phyloP scores from a whole-genome alignment of 2,888 invertebrate genomes.

The Thera obeliscata region DNA sequence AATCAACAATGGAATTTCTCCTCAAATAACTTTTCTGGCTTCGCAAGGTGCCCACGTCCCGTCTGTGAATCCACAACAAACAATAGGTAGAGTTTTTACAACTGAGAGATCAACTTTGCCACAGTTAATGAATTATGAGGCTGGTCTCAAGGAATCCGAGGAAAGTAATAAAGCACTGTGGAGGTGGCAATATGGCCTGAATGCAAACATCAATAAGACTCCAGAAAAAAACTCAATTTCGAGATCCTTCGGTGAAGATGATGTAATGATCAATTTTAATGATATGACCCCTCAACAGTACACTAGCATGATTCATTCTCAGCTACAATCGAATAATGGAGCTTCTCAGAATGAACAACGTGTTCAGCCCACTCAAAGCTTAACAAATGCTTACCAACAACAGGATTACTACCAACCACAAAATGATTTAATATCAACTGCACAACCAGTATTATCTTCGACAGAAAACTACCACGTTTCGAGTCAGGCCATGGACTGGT shows the following conservation, averaged over 20 bases:
- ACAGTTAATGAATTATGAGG: constrained; percentile 76
- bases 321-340: constrained; percentile 52
- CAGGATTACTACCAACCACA: constrained; percentile 29
- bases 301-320: constrained; percentile 66
- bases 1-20: constrained; percentile 66
- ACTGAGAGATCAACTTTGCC: constrained; percentile 71
- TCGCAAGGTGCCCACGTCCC: constrained; percentile 78
- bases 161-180: constrained; percentile 73
- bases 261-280: constrained; percentile 74
- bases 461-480: constrained; percentile 28
- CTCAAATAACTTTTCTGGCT: constrained; percentile 79
- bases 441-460: constrained; percentile 18
- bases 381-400: constrained; percentile 30
- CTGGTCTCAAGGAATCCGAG: constrained; percentile 63
- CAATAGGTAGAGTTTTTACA: constrained; percentile 63
- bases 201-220: constrained; percentile 61
- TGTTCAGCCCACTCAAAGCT: constrained; percentile 28
- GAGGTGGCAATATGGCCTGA: constrained; percentile 78
- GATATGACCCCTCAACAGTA: constrained; percentile 77
- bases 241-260: constrained; percentile 72
- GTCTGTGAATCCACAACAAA: constrained; percentile 59
- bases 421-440: constrained; percentile 7
- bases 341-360: constrained; percentile 37
- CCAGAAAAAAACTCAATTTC: constrained; percentile 73
- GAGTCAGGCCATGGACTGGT: constrained; percentile 24